Evolutionary conservation across 2,113 vertebrate genomes (phyloP), one percentile per base, ranked within the genome.

Genomic region (Centropus unirufus): DNA sequence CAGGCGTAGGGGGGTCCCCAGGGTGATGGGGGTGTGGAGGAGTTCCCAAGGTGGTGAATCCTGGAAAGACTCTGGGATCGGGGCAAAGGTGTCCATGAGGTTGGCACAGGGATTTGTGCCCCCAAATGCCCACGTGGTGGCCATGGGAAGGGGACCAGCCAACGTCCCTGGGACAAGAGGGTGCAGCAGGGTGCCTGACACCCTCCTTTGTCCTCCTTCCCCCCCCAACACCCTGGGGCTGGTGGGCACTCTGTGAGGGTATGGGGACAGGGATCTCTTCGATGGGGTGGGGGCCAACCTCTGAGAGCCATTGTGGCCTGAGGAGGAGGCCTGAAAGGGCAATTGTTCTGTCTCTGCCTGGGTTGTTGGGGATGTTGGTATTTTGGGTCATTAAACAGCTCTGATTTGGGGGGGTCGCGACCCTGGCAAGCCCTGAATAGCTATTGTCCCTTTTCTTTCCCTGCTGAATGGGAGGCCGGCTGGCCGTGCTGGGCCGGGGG

Each of bases 301-400:
- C 91, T 84, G 89, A 72, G 69, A 26, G 61, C 80, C 86, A 67
- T 96, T 96, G 92, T 92, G 16, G 22, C 57, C 78, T n/a, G 16
- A 82, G 88, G 80, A 89, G 87, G 84, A 87, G 84, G 70, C 44
- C 90, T 98, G 97, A 98, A 98, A 97, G 90, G 75, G 72, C 83
- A 79, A 98, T 98, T 98, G 98, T 98, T 98, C 97, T 93, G 73
- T 57, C 36, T 96, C 87, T 92, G 90, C 20, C 92, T 83, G 90
- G 85, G 84, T 92, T 97, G 94, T 96, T 96, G 97, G 97, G 98
- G 96, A 97, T 97, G 96, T 97, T 97, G 97, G 98, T 98, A 97
- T 98, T 98, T 98, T 97, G 97, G 97, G 97, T 98, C 97, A 98
- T 97, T 97, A 98, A 98, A 96, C 95, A 95, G 96, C 96, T 97